A percentile compares a stretch with the other conserved stretches of the same genome.
These are phyloP conservation scores for Drosophila testacea DNA, from an alignment of 2,888 invertebrate species.

Conservation along the genomic window DNA sequence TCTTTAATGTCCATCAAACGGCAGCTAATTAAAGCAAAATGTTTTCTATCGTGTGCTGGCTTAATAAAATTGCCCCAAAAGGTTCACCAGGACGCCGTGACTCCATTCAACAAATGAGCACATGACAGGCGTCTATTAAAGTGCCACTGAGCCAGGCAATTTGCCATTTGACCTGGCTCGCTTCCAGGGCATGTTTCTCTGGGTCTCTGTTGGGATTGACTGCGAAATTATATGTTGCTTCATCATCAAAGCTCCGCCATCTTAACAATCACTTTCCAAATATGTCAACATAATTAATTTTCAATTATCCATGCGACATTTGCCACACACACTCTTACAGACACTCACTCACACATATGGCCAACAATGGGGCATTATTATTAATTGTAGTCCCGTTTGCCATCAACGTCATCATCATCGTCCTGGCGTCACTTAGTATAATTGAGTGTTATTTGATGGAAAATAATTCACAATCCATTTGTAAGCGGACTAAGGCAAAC, in stretches of 20 bases:
- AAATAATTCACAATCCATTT: conserved; percentile 67
- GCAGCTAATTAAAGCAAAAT: conserved; percentile 62
- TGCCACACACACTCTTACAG: conserved; percentile 22
- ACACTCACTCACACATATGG: conserved; percentile 9
- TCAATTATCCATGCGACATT: conserved; percentile 74
- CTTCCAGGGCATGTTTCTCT: conserved; percentile 3
- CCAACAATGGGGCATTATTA: conserved; percentile 57
- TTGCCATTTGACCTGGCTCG: conserved; percentile 42
- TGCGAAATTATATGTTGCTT: conserved; percentile 59
- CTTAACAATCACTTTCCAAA: conserved; percentile 75
- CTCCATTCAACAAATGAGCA: conserved; percentile 51
- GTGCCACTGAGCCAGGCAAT: conserved; percentile 42
- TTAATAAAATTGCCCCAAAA: conserved; percentile 39
- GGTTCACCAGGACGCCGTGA: conserved; percentile 17
- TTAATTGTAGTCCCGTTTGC: conserved; percentile 60
- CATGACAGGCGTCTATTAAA: conserved; percentile 66
- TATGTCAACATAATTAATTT: conserved; percentile 81
- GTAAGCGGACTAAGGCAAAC: conserved; percentile 38
- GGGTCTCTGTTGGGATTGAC: conserved; percentile 13
- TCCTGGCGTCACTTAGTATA: conserved; percentile 70
- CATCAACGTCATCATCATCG: conserved; percentile 42
- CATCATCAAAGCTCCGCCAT: conserved; percentile 57
- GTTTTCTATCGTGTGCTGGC: conserved; percentile 44
- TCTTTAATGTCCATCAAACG: conserved; percentile 31
- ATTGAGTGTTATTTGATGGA: conserved; percentile 74